Percentiles rank a stretch among this genome's conserved stretches.
These are phyloP conservation scores for Eucera pruinosa DNA, from an alignment of 2,888 invertebrate species.

Conservation along the genomic window DNA sequence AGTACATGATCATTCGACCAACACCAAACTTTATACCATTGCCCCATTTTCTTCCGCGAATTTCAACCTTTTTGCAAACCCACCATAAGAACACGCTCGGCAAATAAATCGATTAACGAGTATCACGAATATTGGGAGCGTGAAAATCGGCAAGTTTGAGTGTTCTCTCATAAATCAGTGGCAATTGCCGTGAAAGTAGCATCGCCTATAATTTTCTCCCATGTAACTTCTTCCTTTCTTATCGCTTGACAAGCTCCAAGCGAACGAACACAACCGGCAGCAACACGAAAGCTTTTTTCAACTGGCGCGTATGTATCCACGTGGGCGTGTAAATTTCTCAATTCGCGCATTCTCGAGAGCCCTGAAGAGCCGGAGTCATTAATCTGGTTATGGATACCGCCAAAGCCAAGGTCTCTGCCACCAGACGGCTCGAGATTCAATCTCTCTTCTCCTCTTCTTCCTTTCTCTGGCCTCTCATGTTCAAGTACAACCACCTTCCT, in stretches of 20 bases:
- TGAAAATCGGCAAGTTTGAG: no score
- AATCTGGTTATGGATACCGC: slow-evolving; percentile 72
- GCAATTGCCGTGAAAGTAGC: slow-evolving; percentile 15
- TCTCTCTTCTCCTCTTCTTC: slow-evolving; percentile 13
- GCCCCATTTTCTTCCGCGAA: no score
- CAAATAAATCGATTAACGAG: no score
- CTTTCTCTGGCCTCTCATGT: slow-evolving; percentile 3
- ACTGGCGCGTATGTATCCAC: background rate
- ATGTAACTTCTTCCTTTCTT: background rate
- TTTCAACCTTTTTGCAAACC: no score
- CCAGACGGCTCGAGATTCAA: slow-evolving; percentile 51
- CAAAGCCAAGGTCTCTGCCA: slow-evolving; percentile 73
- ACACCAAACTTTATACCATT: no score
- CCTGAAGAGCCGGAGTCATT: slow-evolving; percentile 61
- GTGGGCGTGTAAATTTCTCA: slow-evolving; percentile 40
- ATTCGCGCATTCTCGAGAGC: slow-evolving; percentile 40
- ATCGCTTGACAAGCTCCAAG: background rate
- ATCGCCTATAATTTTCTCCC: slow-evolving; percentile 11
- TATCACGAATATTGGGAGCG: no score
- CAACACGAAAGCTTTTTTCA: background rate
- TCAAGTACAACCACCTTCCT: slow-evolving; percentile 23
- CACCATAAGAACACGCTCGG: no score
- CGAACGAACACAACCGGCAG: background rate
- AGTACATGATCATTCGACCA: no score
- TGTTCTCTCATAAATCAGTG: slow-evolving; percentile 15